Evolutionary conservation across 2,888 invertebrate species (phyloP).

Genomic region (Synergus itoensis): DNA sequence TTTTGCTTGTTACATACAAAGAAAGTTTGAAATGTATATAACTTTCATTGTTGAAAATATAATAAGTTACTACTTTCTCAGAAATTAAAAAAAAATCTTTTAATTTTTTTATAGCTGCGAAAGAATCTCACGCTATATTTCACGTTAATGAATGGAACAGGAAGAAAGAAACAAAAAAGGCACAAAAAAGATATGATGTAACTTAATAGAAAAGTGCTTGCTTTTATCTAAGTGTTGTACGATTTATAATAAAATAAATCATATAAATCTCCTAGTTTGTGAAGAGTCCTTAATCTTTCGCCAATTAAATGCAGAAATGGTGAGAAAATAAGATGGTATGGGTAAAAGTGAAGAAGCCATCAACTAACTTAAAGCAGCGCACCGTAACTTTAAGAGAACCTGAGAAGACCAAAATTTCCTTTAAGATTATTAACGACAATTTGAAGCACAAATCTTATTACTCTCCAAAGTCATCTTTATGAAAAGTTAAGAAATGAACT

Average conservation of each 20-base stretch:
- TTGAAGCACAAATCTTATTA: background rate
- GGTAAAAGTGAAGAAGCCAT: background rate
- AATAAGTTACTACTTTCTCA: background rate
- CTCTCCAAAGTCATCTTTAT: background rate
- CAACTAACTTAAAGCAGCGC: background rate
- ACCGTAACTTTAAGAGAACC: background rate
- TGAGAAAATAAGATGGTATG: slow-evolving; percentile 10
- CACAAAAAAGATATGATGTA: too few relatives aligned
- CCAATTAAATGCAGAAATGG: slow-evolving; percentile 40
- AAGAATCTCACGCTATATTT: background rate
- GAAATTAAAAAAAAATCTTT: background rate
- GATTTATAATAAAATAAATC: slow-evolving; percentile 58
- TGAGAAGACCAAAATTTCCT: background rate
- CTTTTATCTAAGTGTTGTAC: background rate
- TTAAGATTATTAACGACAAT: background rate
- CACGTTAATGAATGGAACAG: too few relatives aligned
- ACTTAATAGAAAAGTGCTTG: too few relatives aligned
- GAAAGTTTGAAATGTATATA: background rate
- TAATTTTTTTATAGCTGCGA: background rate
- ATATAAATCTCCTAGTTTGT: slow-evolving; percentile 47
- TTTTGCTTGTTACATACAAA: background rate
- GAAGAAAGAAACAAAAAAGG: too few relatives aligned
- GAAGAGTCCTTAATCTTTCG: slow-evolving; percentile 46
- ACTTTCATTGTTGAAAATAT: background rate
- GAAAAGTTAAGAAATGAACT: background rate